Evolutionary conservation across 2,888 invertebrate species (phyloP).

Genomic region (Chirona hameri): DNA sequence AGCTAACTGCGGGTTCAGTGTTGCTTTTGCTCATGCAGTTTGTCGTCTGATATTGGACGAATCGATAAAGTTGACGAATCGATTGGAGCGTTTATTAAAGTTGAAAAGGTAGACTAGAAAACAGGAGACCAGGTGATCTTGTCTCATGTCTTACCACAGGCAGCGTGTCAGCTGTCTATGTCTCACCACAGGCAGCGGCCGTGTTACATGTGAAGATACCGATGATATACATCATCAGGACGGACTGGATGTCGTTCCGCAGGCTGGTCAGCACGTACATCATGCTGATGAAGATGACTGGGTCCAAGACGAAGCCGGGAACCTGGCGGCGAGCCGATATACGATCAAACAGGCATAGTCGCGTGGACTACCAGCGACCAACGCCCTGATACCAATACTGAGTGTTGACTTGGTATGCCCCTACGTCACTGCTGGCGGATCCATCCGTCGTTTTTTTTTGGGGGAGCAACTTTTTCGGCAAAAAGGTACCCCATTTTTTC

Average conservation of each 20-base stretch:
- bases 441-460: not conserved
- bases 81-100: no score
- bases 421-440: not conserved
- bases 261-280: conserved; percentile 86
- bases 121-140: no score
- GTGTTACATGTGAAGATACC: conserved; percentile 77
- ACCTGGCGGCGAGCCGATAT: conserved; percentile 55
- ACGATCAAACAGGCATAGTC: not conserved
- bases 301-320: conserved; percentile 79
- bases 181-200: conserved; percentile 77
- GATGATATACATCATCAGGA: conserved; percentile 63
- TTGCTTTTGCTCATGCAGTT: no score
- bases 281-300: conserved; percentile 72
- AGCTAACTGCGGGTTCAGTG: no score
- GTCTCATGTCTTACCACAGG: no score
- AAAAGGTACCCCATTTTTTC: no score
- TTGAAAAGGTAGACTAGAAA: no score
- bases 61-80: no score
- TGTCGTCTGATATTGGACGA: no score
- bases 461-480: not conserved
- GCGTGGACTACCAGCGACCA: no score
- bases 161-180: no score
- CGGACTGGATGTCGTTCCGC: conserved; percentile 62
- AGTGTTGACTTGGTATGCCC: not conserved
- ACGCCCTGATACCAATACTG: not conserved